phyloP scores from a whole-genome alignment of 2,888 invertebrate genomes.

The Trichogramma dendrolimi region DNA sequence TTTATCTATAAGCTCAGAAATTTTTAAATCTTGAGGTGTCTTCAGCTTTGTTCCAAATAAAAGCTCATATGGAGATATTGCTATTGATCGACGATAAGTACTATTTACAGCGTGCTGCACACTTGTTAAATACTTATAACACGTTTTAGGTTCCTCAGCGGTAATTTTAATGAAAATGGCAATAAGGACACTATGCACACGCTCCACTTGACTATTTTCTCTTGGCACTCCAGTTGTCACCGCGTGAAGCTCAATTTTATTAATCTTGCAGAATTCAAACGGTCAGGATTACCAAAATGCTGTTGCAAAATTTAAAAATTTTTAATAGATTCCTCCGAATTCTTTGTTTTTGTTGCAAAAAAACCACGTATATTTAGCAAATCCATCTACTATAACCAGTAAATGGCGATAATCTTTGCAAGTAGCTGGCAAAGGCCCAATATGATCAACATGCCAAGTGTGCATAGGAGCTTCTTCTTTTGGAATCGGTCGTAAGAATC shows the following conservation, averaged over 20 bases:
- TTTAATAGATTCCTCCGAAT: not conserved
- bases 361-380: not conserved
- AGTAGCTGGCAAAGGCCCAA: conserved; percentile 14
- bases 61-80: conserved; percentile 3
- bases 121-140: not conserved
- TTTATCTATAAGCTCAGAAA: not conserved
- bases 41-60: not conserved
- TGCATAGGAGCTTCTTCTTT: conserved; percentile 1
- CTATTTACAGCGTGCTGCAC: conserved; percentile 3
- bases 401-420: conserved; percentile 8
- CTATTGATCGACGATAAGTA: not conserved
- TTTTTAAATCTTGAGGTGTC: not conserved
- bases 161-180: not conserved
- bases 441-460: conserved; percentile 7
- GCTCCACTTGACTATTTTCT: not conserved
- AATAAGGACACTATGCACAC: not conserved
- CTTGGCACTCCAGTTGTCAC: no score
- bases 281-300: not conserved
- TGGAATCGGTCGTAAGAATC: not conserved
- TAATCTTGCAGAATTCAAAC: not conserved
- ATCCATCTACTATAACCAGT: conserved; percentile 2
- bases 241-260: no score
- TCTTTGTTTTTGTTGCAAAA: not conserved
- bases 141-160: not conserved
- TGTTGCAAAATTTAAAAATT: not conserved